phyloP scores from a whole-genome alignment of 1,140 invertebrate species.

The Asbolus verrucosus region DNA sequence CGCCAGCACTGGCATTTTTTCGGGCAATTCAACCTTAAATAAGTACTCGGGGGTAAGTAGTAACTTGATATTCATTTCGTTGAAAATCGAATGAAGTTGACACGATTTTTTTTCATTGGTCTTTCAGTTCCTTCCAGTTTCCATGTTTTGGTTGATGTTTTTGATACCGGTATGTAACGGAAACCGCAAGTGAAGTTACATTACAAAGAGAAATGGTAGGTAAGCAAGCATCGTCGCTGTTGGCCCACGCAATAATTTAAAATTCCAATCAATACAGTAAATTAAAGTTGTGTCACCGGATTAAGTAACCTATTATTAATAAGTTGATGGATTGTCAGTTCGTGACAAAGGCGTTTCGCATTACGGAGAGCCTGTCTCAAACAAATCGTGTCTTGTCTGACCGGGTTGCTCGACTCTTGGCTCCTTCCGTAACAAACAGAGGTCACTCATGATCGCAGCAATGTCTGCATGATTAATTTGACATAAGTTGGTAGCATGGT shows the following conservation, averaged over 20 bases:
- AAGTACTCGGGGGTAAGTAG: no score
- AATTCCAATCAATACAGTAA: slow-evolving; percentile 46
- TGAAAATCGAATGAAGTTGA: no score
- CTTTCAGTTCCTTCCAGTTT: no score
- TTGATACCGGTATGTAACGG: no score
- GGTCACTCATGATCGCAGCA: slow-evolving; percentile 49
- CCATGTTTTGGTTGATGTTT: no score
- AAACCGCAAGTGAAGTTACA: not conserved
- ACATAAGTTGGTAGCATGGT: slow-evolving; percentile 40
- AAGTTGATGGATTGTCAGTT: slow-evolving; percentile 54
- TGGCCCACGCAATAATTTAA: slow-evolving; percentile 41
- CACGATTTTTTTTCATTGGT: no score
- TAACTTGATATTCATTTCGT: no score
- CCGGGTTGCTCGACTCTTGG: slow-evolving; percentile 46
- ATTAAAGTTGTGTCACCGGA: slow-evolving; percentile 51
- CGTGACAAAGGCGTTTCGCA: slow-evolving; percentile 56
- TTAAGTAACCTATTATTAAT: slow-evolving; percentile 56
- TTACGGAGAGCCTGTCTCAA: slow-evolving; percentile 46
- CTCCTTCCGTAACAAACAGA: slow-evolving; percentile 51
- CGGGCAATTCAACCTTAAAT: no score
- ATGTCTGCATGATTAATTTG: slow-evolving; percentile 47
- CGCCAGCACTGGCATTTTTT: no score
- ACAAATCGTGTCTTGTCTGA: slow-evolving; percentile 53
- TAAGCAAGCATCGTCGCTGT: not conserved
- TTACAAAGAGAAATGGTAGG: not conserved